Percentiles rank a stretch among this genome's conserved stretches.
These are phyloP conservation scores for Podarcis siculus DNA, from an alignment of 2,797 vertebrate species.

Conservation along the genomic window DNA sequence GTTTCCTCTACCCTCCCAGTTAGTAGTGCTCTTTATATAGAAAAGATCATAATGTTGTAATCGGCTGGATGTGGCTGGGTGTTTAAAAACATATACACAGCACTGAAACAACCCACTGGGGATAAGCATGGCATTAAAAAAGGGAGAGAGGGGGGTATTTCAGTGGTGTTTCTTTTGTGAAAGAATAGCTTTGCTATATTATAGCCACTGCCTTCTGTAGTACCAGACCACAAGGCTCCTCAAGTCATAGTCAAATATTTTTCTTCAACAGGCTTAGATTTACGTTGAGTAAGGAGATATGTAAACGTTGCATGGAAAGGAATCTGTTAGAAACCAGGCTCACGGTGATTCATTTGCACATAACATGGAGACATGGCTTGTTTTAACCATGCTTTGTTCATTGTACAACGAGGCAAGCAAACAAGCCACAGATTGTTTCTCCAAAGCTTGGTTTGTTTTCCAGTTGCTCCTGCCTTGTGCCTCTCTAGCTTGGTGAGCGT, in stretches of 20 bases:
- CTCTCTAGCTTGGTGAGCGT: neutral
- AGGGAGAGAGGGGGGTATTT: neutral
- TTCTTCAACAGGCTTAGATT: conserved; percentile 46
- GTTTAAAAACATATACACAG: conserved; percentile 74
- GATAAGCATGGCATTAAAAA: conserved; percentile 56
- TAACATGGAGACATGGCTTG: too few species aligned
- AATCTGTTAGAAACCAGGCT: neutral
- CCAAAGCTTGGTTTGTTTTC: neutral
- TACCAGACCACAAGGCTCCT: conserved; percentile 4
- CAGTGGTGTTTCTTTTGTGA: conserved; percentile 54
- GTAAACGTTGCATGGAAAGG: neutral
- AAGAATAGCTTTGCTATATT: conserved; percentile 28
- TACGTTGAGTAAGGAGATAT: conserved; percentile 48
- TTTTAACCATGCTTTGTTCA: too few species aligned
- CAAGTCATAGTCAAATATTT: conserved; percentile 60
- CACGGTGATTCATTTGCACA: too few species aligned
- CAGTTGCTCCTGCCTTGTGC: neutral
- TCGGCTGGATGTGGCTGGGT: conserved; percentile 81
- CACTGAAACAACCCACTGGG: conserved; percentile 70
- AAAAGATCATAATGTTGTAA: conserved; percentile 74
- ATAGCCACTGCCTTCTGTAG: conserved; percentile 48
- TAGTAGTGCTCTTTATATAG: conserved; percentile 82
- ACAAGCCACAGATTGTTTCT: too few species aligned
- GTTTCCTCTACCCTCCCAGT: conserved; percentile 94
- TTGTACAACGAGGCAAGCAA: too few species aligned